phyloP scores from a whole-genome alignment of 2,113 vertebrate genomes.

The Narcine bancroftii region DNA sequence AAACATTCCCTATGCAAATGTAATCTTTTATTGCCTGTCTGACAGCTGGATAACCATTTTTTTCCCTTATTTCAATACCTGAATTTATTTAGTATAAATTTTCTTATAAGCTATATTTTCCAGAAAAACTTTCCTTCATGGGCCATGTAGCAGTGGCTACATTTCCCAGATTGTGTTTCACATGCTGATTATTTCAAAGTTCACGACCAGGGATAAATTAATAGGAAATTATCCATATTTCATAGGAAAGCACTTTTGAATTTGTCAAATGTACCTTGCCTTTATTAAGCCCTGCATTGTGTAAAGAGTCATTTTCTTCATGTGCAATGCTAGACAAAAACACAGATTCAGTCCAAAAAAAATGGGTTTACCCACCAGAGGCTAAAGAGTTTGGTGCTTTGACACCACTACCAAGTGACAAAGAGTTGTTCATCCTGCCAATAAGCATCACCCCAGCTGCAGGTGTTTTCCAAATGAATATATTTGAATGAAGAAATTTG shows the following conservation, averaged over 20 bases:
- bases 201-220: too few relatives aligned
- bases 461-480: slow-evolving; percentile 15
- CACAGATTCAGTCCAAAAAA: neutral
- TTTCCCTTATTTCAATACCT: neutral
- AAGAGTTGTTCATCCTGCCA: neutral
- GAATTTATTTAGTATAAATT: neutral
- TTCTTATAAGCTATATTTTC: neutral
- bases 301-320: slow-evolving; percentile 4
- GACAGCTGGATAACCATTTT: neutral
- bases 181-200: too few relatives aligned
- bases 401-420: neutral
- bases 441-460: slow-evolving; percentile 9
- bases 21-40: neutral
- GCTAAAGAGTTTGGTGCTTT: neutral
- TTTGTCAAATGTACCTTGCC: neutral
- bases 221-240: neutral
- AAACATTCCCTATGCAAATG: too few relatives aligned
- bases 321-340: neutral
- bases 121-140: too few relatives aligned
- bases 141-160: too few relatives aligned
- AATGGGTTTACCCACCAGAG: neutral
- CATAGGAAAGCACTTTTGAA: neutral
- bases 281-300: neutral
- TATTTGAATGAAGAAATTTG: neutral
- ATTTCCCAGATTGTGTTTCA: too few relatives aligned